Evolutionary conservation across 2,113 vertebrate species (phyloP), one percentile per base, ranked within the genome.

Genomic region (Leptocoma aspasia): DNA sequence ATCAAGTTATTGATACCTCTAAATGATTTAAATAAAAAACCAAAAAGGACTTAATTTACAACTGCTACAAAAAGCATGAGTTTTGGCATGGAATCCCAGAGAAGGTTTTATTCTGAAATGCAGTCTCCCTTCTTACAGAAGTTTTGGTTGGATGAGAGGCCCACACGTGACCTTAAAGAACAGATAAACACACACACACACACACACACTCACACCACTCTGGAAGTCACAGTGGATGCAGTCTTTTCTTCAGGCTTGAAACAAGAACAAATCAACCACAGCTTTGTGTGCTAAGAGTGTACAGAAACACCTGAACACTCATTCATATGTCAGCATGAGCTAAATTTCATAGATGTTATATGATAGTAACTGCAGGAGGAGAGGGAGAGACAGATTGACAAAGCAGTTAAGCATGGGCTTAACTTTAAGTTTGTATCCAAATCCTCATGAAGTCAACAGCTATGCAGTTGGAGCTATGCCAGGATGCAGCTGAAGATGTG

Each of bases 351-450:
- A 31, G 41, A 39, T 23, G 15, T 71, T 53, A 44, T 18, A 37
- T 14, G 3, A 50, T 7, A 70, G 50, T 59, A 86, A 63, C 15
- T 92, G 44, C 37, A 71, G 52, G 1, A 3, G 41, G 42, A 61
- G 37, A 47, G 37, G 6, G 30, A 44, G 27, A 90, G 33, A 60
- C 44, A 86, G 72, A 79, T 22, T 77, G 85, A 71, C 56, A 73
- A 68, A 87, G 42, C 52, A 64, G 18, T 84, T 95, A 87, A 94
- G 61, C 81, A 66, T 17, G 20, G 66, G 81, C 69, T 89, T 92
- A 96, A 85, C 44, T 81, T 94, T 66, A 92, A 78, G 65, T 92
- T 92, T 89, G 33, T 63, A 68, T 50, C 44, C 83, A 94, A 89
- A 87, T 92, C 81, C 61, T 47, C 41, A 35, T 16, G 52, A 93